Base-by-base conservation (phyloP, 2,888 invertebrate genomes). In the Diaprepes abbreviatus region DNA sequence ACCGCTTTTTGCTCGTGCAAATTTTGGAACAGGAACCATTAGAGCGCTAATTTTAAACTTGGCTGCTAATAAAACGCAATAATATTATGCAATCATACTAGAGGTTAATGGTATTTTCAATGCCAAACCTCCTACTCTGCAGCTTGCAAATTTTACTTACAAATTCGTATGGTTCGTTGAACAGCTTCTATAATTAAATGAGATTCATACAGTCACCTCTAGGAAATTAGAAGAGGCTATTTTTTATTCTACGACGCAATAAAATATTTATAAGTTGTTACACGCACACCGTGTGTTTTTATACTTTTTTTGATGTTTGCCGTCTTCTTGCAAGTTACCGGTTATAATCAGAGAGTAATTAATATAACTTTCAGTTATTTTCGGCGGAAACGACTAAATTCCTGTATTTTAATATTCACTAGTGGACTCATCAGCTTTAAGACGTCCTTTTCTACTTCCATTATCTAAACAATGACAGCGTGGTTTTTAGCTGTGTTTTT, bases 51-150 rank as follows among this genome's bases (percentile, higher is more conserved):
- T 64, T 63, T 69, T 64, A 63, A 62, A 66, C 58, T 38, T 36
- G 55, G 48, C 66, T 35, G 55, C 60, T 70, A 70, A 58, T 73
- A 74, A 64, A 77, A 75, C 75, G 75, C 76, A 77, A 79, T 75
- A 76, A 76, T 70, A 77, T 79, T 78, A 79, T 79, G 79, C 78
- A 79, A 79, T 78, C 76, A 78, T 58, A 50, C 54, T 43, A 70
- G 67, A 71, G 71, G 71, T 71, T 71, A 71, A 71, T 66, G 71
- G 48, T 52, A 63, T 71, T 67, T 71, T 71, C 71, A 71, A 71
- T 71, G 71, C 67, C 71, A 71, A 71, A 67, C 71, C 71, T 66
- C 71, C 71, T 71, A 71, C 71, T 71, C 59, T 63, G 71, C 64
- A 63, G 63, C 58, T 58, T 64, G 71, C 71, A 67, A 71, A 71